Evolutionary conservation across 2,888 invertebrate genomes (phyloP).

Genomic region (Temnothorax rugatulus): DNA sequence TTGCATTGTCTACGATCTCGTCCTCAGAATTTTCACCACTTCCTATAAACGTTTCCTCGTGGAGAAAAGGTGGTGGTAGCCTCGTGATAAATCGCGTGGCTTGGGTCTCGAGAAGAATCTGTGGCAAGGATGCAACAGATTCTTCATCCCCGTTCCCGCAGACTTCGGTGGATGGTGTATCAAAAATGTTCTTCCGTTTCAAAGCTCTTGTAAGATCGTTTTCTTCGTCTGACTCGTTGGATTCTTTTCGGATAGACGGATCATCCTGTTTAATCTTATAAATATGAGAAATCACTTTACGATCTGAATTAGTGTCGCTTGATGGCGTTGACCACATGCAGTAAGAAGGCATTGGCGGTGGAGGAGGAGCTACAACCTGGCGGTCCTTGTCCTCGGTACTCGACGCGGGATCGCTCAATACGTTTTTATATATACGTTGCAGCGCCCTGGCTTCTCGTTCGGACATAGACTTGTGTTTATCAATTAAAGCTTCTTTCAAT

Average conservation of each 20-base stretch:
- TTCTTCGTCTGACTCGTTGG: not conserved
- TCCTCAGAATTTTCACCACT: conserved; percentile 84
- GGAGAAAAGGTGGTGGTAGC: conserved; percentile 72
- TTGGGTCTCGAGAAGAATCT: conserved; percentile 35
- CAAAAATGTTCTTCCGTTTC: not conserved
- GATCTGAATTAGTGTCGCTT: not conserved
- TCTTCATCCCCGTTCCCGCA: not conserved
- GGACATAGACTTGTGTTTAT: conserved; percentile 82
- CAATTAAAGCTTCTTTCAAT: conserved; percentile 82
- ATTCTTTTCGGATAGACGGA: conserved; percentile 1
- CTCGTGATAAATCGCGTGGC: conserved; percentile 56
- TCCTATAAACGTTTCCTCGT: conserved; percentile 83
- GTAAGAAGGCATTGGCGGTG: conserved; percentile 68
- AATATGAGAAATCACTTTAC: not conserved
- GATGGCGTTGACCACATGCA: conserved; percentile 30
- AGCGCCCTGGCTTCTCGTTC: conserved; percentile 83
- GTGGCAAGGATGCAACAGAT: conserved; percentile 37
- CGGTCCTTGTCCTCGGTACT: not conserved
- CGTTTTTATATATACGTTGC: conserved; percentile 77
- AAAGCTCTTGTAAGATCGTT: not conserved
- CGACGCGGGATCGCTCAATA: conserved; percentile 52
- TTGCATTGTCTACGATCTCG: conserved; percentile 70
- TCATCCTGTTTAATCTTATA: not conserved
- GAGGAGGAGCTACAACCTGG: conserved; percentile 60
- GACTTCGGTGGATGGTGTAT: not conserved